Evolutionary conservation across 2,888 invertebrate species (phyloP), one percentile per base, ranked within the genome.

Genomic region (Hoplodrina blanda): DNA sequence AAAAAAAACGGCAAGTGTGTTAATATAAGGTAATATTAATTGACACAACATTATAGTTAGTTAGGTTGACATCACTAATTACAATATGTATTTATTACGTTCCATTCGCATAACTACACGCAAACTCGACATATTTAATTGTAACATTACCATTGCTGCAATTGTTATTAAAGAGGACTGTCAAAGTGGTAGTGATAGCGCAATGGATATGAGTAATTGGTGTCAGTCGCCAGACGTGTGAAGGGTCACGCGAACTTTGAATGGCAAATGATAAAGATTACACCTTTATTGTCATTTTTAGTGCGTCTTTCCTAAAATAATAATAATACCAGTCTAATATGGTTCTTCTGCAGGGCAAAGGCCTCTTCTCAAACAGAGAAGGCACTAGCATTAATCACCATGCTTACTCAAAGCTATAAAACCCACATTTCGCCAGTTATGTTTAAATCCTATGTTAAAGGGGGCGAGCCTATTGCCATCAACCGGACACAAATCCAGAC

Each of bases 191-290:
- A 71, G 25, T 71, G 63, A 76, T 67, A 71, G 41, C 49, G 71
- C 67, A 78, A 75, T 78, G 76, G 62, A 70, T 66, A 57, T 70
- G 62, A 79, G 59, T 63, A 74, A 79, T 65, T 78, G 64, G 55
- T 33, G 65, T 79, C 73, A 60, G 53, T 20, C 62, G 53, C 19
- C 15, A 19, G 55, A 62, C 76, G 61, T 56, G 73, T 73, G 78
- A 59, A 17, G 57, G 64, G 73, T 77, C 76, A 78, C 69, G 76
- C 78, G 50, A 76, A 68, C 63, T 64, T 52, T 52, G 54, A 73
- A 73, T 78, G 57, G 56, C 53, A 78, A 78, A 62, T 53, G 50
- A 15, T 69, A 64, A 69, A 76, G 63, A 64, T 76, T 68, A 76
- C 33, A 64, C 53, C n/a, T 54, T 19, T 25, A 70, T 63, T 77